phyloP scores from a whole-genome alignment of 1,140 invertebrate genomes.

The Pristionchus pacificus region DNA sequence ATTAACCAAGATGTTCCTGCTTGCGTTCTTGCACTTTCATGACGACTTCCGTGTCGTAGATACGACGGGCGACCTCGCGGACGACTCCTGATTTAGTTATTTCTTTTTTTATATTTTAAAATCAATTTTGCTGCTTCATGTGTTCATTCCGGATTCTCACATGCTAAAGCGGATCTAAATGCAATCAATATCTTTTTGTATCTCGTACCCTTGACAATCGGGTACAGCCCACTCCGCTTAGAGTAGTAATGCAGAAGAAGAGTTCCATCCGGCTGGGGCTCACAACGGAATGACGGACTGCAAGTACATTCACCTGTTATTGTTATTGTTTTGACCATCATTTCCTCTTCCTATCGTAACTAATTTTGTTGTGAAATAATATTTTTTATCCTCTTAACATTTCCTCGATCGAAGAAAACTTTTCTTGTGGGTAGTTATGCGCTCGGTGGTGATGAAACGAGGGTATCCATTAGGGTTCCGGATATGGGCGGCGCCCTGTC shows the following conservation, averaged over 20 bases:
- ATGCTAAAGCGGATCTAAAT: slow-evolving; percentile 1
- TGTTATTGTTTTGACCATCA: too few species aligned
- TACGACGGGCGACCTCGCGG: slow-evolving; percentile 53
- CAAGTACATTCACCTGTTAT: too few species aligned
- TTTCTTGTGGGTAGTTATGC: too few species aligned
- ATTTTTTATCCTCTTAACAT: too few species aligned
- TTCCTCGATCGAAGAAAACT: too few species aligned
- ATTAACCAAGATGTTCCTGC: slow-evolving; percentile 47
- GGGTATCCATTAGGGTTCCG: too few species aligned
- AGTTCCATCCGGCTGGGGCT: slow-evolving; percentile 55
- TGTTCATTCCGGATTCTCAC: too few species aligned
- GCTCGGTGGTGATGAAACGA: too few species aligned
- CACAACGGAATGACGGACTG: slow-evolving; percentile 58
- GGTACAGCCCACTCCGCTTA: slow-evolving; percentile 58
- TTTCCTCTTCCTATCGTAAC: too few species aligned
- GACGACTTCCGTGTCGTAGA: slow-evolving; percentile 56
- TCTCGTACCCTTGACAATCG: slow-evolving; percentile 59
- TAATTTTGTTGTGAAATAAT: too few species aligned
- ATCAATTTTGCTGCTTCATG: too few species aligned
- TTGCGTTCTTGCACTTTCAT: slow-evolving; percentile 54
- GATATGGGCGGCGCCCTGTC: too few species aligned
- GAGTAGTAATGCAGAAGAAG: slow-evolving; percentile 61
- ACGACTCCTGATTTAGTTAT: slow-evolving; percentile 46
- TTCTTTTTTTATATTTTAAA: neutral
- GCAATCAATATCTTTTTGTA: neutral